phyloP scores from a whole-genome alignment of 1,140 invertebrate species.

The Antheraea pernyi region DNA sequence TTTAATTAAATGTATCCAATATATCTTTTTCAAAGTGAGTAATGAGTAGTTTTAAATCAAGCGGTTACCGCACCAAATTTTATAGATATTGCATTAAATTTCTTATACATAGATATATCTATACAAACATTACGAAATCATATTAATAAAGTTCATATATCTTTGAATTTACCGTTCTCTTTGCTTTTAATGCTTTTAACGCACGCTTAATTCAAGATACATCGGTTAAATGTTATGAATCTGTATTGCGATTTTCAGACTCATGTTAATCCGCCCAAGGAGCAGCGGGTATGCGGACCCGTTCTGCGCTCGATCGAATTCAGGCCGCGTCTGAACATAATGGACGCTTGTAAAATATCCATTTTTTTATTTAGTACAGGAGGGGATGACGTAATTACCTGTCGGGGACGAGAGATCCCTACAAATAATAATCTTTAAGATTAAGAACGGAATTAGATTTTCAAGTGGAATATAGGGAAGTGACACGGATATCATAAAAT shows the following conservation, averaged over 20 bases:
- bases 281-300: conserved; percentile 8
- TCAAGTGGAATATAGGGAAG: conserved; percentile 13
- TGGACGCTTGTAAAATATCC: conserved; percentile 12
- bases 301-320: not conserved
- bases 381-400: conserved; percentile 38
- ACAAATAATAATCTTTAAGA: conserved; percentile 38
- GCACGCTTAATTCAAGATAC: not conserved
- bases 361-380: conserved; percentile 22
- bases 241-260: conserved; percentile 13
- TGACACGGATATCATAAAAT: conserved; percentile 8
- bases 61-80: too few relatives aligned
- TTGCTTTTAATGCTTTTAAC: conserved; percentile 3
- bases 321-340: conserved; percentile 7
- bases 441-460: conserved; percentile 36
- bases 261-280: conserved; percentile 27
- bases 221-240: conserved; percentile 22
- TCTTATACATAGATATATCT: too few relatives aligned
- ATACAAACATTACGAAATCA: too few relatives aligned
- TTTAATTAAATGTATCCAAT: too few relatives aligned
- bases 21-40: too few relatives aligned
- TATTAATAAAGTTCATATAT: too few relatives aligned
- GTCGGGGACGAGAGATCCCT: conserved; percentile 30
- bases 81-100: too few relatives aligned
- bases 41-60: too few relatives aligned
- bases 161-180: too few relatives aligned